These are phyloP conservation scores for Centropristis striata DNA, from an alignment of 2,113 vertebrate species.

Conservation along the genomic window DNA sequence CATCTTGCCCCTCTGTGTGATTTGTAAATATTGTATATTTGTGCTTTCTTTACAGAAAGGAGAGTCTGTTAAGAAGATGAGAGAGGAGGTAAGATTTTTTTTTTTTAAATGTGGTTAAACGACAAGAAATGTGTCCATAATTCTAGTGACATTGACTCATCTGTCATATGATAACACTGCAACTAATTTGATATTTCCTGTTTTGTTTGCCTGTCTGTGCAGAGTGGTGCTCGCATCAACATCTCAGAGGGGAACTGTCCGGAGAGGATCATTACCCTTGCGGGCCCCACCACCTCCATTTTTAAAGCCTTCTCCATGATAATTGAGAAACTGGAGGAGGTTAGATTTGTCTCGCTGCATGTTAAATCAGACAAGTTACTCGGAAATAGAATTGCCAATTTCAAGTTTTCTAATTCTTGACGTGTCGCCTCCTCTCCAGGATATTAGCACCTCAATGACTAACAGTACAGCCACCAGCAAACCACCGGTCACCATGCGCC, in stretches of 20 bases:
- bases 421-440: slow-evolving; percentile 78
- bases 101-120: neutral
- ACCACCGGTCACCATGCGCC: slow-evolving; percentile 96
- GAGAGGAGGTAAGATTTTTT: slow-evolving; percentile 91
- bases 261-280: slow-evolving; percentile 97
- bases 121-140: neutral
- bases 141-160: neutral
- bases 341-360: slow-evolving; percentile 65
- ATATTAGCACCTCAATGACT: slow-evolving; percentile 99
- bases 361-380: too few species aligned
- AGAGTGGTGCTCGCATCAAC: slow-evolving; percentile 98
- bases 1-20: neutral
- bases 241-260: slow-evolving; percentile 99
- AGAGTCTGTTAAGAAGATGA: slow-evolving; percentile 99
- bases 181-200: slow-evolving; percentile 2
- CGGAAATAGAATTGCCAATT: too few species aligned
- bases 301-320: slow-evolving; percentile 99
- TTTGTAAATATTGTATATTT: slow-evolving; percentile 47
- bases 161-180: neutral
- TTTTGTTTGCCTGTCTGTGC: slow-evolving; percentile 29
- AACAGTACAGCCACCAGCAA: slow-evolving; percentile 98
- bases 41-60: slow-evolving; percentile 89
- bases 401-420: neutral
- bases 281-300: slow-evolving; percentile 97
- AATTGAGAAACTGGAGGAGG: slow-evolving; percentile 99